A percentile compares a stretch with the other conserved stretches of the same genome.
Evolutionary conservation across 2,797 vertebrate genomes (phyloP).

Genomic region (Cyclura pinguis): DNA sequence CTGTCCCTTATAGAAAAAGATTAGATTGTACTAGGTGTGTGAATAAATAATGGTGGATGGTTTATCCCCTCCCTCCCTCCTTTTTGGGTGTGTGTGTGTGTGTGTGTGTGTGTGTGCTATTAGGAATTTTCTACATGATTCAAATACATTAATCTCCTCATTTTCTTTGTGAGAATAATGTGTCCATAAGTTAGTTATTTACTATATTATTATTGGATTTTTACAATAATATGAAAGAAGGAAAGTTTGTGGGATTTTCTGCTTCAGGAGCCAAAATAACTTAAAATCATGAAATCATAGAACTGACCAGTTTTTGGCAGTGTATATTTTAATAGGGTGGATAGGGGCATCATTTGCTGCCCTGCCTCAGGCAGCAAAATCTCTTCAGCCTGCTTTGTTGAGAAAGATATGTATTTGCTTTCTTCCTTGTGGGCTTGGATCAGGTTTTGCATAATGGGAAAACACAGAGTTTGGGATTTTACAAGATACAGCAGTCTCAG

Average conservation of each 20-base stretch:
- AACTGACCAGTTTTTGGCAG: no score
- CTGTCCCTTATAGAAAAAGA: not conserved
- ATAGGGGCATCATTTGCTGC: no score
- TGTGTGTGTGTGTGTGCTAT: not conserved
- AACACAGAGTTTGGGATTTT: no score
- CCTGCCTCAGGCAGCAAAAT: no score
- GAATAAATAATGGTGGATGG: not conserved
- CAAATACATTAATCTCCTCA: not conserved
- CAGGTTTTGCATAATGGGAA: not conserved
- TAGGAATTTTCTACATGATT: not conserved
- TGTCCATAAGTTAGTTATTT: no score
- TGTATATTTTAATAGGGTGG: not conserved
- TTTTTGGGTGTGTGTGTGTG: not conserved
- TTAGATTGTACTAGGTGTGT: not conserved
- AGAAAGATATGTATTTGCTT: not conserved
- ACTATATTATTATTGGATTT: no score
- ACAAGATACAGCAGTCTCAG: not conserved
- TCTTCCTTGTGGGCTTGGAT: not conserved
- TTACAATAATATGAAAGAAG: no score
- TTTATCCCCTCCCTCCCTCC: no score
- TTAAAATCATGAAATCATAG: no score
- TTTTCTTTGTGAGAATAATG: not conserved
- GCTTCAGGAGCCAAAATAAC: no score
- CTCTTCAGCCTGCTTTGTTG: no score
- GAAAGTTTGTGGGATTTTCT: no score